phyloP scores from a whole-genome alignment of 2,113 vertebrate genomes.

The Abramis brama region DNA sequence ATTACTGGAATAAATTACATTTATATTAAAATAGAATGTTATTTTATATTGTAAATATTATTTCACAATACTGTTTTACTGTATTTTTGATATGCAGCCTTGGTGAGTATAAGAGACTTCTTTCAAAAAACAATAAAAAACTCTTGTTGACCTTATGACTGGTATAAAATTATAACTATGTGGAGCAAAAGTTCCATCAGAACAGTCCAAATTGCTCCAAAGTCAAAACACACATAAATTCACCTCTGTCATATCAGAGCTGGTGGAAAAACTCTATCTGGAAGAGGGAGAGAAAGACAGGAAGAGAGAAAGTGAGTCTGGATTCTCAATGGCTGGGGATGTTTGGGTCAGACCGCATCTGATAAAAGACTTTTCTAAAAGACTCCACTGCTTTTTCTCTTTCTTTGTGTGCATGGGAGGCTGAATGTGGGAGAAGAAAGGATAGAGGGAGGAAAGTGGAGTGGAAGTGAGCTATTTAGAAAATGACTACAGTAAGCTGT shows the following conservation, averaged over 20 bases:
- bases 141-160: neutral
- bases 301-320: slow-evolving; percentile 28
- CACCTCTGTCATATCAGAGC: neutral
- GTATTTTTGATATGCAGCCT: neutral
- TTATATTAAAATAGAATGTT: neutral
- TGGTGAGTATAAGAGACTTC: neutral
- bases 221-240: neutral
- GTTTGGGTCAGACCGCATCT: slow-evolving; percentile 39
- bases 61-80: neutral
- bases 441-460: slow-evolving; percentile 37
- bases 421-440: slow-evolving; percentile 30
- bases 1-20: neutral
- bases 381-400: slow-evolving; percentile 16
- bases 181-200: neutral
- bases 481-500: slow-evolving; percentile 42
- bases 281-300: slow-evolving; percentile 11
- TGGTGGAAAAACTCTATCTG: slow-evolving; percentile 11
- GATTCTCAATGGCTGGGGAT: slow-evolving; percentile 13
- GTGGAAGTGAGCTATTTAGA: slow-evolving; percentile 44
- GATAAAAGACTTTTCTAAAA: slow-evolving; percentile 21
- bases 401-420: slow-evolving; percentile 39
- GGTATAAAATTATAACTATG: neutral
- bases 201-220: neutral
- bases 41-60: neutral
- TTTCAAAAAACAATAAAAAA: neutral